Base-by-base conservation (phyloP, 2,797 vertebrate species). In the Artibeus jamaicensis region DNA sequence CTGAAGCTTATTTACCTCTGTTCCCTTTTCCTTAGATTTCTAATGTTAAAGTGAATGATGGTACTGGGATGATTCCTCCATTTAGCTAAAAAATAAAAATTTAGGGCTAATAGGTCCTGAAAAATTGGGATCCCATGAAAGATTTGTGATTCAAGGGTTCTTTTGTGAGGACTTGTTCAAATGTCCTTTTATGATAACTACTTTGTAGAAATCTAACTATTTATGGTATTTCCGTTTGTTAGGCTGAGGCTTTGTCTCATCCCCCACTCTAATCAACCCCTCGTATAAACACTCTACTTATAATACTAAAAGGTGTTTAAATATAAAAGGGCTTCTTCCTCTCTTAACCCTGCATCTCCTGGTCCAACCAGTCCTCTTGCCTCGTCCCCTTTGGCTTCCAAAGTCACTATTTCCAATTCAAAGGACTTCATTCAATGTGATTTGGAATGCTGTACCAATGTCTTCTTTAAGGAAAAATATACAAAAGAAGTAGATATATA, bases 401-500 rank as follows among this genome's bases (percentile, higher is more conserved):
- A 55, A 98, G 95, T 83, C 95, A 90, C 18, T 96, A 65, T 85
- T 98, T 96, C 95, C 71, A 96, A 97, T 73, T 97, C 95, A 96
- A 97, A 96, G 97, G 96, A 62, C 91, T 98, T 96, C n/a, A 91
- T 96, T 97, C 97, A 98, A 97, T 97, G 89, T 92, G 95, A 97
- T 97, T 96, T 93, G 95, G 90, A 92, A 95, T 98, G 96, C 98
- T 98, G 71, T 95, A 97, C 92, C 83, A 97, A 97, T 1, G 65
- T 98, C 94, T 96, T 98, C 97, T 98, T 98, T 98, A 98, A 97
- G 93, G 97, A 89, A 95, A 94, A 98, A 97, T 98, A 97, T 95
- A 95, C 96, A 97, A 94, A 98, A 98, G 97, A 97, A 98, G 98
- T 98, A 95, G 96, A 98, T 98, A 98, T 98, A 98, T 98, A 98